Percentiles rank a stretch among this genome's conserved stretches.
Conservation (phyloP, 2,888 invertebrate genomes). For the Melinaea marsaeus region DNA sequence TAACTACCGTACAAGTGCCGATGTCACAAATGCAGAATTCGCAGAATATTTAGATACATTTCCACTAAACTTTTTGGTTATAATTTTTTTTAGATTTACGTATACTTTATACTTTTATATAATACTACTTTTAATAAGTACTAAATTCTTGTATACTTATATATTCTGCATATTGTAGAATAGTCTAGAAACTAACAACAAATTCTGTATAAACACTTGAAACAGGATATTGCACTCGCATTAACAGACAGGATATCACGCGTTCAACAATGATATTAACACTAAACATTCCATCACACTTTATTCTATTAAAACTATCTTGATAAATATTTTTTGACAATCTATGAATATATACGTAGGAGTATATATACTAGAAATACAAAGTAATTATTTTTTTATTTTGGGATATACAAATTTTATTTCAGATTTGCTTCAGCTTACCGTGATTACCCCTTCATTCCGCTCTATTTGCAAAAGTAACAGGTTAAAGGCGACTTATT, state of each 20-base stretch:
- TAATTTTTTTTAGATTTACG: not conserved
- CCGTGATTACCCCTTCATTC: conserved; percentile 22
- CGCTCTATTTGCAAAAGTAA: conserved; percentile 42
- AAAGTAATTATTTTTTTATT: not conserved
- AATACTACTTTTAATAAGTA: not conserved
- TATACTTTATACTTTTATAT: not conserved
- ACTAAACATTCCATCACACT: not conserved
- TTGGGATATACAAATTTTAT: conserved; percentile 31
- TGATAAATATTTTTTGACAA: not conserved
- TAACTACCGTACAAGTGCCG: not conserved
- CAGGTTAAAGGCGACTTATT: conserved; percentile 70
- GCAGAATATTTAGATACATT: not conserved
- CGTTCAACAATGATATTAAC: not conserved
- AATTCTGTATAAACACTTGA: too few species aligned
- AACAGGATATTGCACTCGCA: conserved; percentile 2
- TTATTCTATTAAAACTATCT: conserved; percentile 1
- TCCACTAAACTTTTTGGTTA: not conserved
- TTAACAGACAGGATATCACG: not conserved
- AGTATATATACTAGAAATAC: not conserved
- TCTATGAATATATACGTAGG: not conserved
- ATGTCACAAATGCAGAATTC: conserved; percentile 1
- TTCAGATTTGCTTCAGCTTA: not conserved
- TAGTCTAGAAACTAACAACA: too few species aligned
- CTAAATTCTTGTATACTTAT: not conserved
- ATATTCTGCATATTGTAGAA: too few species aligned